Evolutionary conservation across 2,888 invertebrate species (phyloP).

Genomic region (Thymelicus sylvestris): DNA sequence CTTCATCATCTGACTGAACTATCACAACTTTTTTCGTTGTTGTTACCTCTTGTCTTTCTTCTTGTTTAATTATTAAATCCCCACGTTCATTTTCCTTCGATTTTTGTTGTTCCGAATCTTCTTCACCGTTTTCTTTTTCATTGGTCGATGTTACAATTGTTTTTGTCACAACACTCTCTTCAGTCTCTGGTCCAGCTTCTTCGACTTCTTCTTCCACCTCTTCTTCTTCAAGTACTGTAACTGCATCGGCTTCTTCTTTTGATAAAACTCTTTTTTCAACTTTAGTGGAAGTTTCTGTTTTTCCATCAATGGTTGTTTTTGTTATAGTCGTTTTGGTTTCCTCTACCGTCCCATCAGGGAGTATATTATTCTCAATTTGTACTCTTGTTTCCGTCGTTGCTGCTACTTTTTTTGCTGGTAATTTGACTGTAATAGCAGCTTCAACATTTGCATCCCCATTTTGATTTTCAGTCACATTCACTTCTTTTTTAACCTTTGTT

Average conservation of each 20-base stretch:
- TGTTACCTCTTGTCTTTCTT: conserved; percentile 66
- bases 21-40: conserved; percentile 69
- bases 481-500: conserved; percentile 68
- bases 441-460: conserved; percentile 67
- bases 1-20: conserved; percentile 58
- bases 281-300: conserved; percentile 72
- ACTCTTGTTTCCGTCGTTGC: conserved; percentile 78
- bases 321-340: conserved; percentile 77
- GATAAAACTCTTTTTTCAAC: conserved; percentile 74
- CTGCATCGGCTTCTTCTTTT: conserved; percentile 60
- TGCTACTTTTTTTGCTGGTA: conserved; percentile 70
- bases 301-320: conserved; percentile 75
- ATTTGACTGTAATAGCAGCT: conserved; percentile 67
- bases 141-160: conserved; percentile 36
- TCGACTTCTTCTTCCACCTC: conserved; percentile 54
- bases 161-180: conserved; percentile 21
- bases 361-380: conserved; percentile 67
- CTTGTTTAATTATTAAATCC: conserved; percentile 56
- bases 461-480: conserved; percentile 64
- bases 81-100: conserved; percentile 51
- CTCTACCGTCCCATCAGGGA: conserved; percentile 72
- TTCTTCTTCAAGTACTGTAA: conserved; percentile 60
- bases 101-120: conserved; percentile 47
- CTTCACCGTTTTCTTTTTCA: conserved; percentile 40
- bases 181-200: conserved; percentile 40